These are phyloP conservation scores for Gymnosoma rotundatum DNA, from an alignment of 2,888 invertebrate genomes.

Conservation along the genomic window DNA sequence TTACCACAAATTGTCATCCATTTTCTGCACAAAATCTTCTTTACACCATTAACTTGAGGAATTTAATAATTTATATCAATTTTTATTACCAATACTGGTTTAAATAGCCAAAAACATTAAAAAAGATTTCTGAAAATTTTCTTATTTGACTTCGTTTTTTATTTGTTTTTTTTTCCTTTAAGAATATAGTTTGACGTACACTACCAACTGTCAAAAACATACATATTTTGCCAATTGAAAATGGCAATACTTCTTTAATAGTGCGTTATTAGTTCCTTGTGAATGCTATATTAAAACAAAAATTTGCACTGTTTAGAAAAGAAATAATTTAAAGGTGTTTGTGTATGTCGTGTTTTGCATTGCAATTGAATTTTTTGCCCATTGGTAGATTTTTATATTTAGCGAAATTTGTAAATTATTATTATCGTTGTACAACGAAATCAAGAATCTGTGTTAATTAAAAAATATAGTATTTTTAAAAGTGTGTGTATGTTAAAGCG, in stretches of 20 bases:
- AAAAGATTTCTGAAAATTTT: constrained; percentile 31
- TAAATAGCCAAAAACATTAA: constrained; percentile 44
- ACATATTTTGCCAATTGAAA: background rate
- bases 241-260: constrained; percentile 1
- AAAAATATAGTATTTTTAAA: background rate
- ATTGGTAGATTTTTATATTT: constrained; percentile 8
- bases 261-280: background rate
- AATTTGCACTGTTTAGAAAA: constrained; percentile 2
- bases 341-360: constrained; percentile 7
- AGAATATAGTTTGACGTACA: constrained; percentile 56
- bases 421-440: background rate
- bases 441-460: background rate
- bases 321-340: constrained; percentile 11
- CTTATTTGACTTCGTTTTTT: constrained; percentile 46
- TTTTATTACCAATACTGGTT: background rate
- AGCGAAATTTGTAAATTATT: constrained; percentile 6
- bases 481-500: background rate
- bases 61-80: background rate
- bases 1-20: constrained; percentile 82
- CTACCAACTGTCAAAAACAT: constrained; percentile 20
- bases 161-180: constrained; percentile 57
- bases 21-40: constrained; percentile 63
- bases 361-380: constrained; percentile 14
- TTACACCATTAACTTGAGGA: constrained; percentile 6
- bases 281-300: background rate